phyloP scores from a whole-genome alignment of 1,140 invertebrate genomes.

The Papilio polyxenes region DNA sequence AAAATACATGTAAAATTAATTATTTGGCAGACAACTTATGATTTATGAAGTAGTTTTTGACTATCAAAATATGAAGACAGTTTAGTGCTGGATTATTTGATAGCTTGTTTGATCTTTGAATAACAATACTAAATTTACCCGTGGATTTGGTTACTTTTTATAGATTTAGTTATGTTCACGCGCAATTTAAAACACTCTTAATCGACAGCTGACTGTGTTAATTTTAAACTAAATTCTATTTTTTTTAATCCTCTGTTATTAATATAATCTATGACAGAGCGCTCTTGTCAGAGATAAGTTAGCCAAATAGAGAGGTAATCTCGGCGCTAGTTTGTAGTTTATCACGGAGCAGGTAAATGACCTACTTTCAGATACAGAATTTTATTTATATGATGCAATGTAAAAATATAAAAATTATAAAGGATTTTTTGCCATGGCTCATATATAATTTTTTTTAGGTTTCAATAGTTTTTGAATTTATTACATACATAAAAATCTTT shows the following conservation, averaged over 20 bases:
- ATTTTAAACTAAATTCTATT: neutral
- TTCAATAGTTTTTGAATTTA: too few relatives aligned
- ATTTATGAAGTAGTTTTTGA: neutral
- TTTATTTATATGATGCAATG: slow-evolving; percentile 47
- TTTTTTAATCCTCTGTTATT: slow-evolving; percentile 26
- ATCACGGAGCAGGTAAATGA: slow-evolving; percentile 61
- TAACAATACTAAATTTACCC: neutral
- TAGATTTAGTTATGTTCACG: neutral
- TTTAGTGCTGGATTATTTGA: neutral
- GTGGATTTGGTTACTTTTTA: neutral
- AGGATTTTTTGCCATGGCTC: too few relatives aligned
- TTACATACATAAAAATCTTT: neutral
- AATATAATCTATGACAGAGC: slow-evolving; percentile 42
- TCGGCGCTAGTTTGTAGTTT: slow-evolving; percentile 62
- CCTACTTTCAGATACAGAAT: slow-evolving; percentile 62
- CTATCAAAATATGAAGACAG: neutral
- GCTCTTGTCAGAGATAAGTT: slow-evolving; percentile 65
- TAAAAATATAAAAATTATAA: neutral
- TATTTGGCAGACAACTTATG: neutral
- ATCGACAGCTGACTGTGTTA: neutral
- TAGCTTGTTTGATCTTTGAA: neutral
- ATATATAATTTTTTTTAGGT: too few relatives aligned
- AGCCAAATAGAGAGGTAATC: slow-evolving; percentile 72
- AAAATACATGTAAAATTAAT: too few relatives aligned
- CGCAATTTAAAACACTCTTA: neutral